Evolutionary conservation across 2,797 vertebrate species (phyloP).

Genomic region (Champsocephalus esox): DNA sequence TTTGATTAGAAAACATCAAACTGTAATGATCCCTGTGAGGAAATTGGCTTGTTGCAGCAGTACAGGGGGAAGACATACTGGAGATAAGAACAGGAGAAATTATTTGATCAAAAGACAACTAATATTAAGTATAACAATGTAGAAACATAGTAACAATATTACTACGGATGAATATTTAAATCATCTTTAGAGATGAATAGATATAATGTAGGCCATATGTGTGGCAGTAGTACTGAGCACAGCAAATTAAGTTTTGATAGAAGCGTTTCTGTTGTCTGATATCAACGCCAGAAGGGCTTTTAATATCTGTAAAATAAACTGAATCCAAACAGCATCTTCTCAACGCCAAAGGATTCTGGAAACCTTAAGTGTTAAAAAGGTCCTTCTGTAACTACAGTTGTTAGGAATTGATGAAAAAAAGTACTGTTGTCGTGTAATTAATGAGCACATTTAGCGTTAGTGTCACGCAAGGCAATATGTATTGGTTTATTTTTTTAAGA

Average conservation of each 20-base stretch:
- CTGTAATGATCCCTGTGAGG: slow-evolving; percentile 76
- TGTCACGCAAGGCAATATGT: slow-evolving; percentile 14
- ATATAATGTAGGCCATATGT: slow-evolving; percentile 40
- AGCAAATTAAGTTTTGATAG: slow-evolving; percentile 41
- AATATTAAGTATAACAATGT: slow-evolving; percentile 64
- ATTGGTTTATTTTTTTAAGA: slow-evolving; percentile 27
- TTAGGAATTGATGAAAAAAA: background rate
- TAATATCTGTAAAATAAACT: slow-evolving; percentile 27
- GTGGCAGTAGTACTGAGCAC: slow-evolving; percentile 35
- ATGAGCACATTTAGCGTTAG: slow-evolving; percentile 8
- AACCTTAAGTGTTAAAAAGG: background rate
- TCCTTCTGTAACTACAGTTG: background rate
- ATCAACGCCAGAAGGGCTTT: slow-evolving; percentile 34
- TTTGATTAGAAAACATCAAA: slow-evolving; percentile 77
- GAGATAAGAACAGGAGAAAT: slow-evolving; percentile 70
- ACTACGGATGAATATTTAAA: slow-evolving; percentile 47
- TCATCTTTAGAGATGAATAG: slow-evolving; percentile 27
- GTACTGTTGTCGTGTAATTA: slow-evolving; percentile 13
- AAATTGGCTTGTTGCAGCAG: slow-evolving; percentile 72
- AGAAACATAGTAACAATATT: slow-evolving; percentile 40
- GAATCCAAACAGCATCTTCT: slow-evolving; percentile 22
- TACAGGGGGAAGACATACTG: slow-evolving; percentile 48
- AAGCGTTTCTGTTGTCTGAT: slow-evolving; percentile 44
- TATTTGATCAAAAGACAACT: slow-evolving; percentile 57
- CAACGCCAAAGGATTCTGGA: slow-evolving; percentile 5